Percentiles rank a stretch among this genome's conserved stretches.
These are phyloP conservation scores for Pterostichus niger DNA, from an alignment of 2,888 invertebrate species.

Conservation along the genomic window DNA sequence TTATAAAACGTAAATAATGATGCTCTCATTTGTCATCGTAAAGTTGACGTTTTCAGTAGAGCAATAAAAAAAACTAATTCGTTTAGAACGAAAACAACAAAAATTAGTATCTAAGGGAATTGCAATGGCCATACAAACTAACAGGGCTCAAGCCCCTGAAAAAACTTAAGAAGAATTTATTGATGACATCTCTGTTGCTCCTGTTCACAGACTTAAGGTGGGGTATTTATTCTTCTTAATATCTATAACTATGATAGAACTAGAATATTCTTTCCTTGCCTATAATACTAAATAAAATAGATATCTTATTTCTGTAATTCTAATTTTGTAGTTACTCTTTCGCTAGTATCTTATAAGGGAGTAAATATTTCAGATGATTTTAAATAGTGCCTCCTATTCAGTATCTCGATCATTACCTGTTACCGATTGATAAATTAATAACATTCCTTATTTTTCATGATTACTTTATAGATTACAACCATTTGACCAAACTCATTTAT, in stretches of 20 bases:
- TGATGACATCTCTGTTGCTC: slow-evolving; percentile 81
- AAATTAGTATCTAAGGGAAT: slow-evolving; percentile 80
- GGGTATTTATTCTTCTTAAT: slow-evolving; percentile 63
- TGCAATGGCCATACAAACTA: slow-evolving; percentile 76
- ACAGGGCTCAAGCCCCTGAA: slow-evolving; percentile 73
- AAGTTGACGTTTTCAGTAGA: too few species aligned
- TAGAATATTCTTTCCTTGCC: slow-evolving; percentile 58
- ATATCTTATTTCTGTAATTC: background rate
- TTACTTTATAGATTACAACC: too few species aligned
- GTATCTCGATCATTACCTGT: too few species aligned
- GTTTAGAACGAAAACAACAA: slow-evolving; percentile 86
- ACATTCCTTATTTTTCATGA: too few species aligned
- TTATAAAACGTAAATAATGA: too few species aligned
- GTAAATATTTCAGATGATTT: too few species aligned
- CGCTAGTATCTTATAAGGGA: background rate
- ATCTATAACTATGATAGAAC: background rate
- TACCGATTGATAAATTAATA: too few species aligned
- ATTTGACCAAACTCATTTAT: too few species aligned
- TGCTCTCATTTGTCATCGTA: too few species aligned
- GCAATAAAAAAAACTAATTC: slow-evolving; percentile 86
- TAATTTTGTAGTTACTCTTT: background rate
- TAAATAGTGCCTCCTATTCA: too few species aligned
- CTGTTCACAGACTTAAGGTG: slow-evolving; percentile 89
- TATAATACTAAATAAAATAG: slow-evolving; percentile 8
- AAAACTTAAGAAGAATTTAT: slow-evolving; percentile 89